Evolutionary conservation across 2,113 vertebrate genomes (phyloP).

Genomic region (Myotis lucifugus): DNA sequence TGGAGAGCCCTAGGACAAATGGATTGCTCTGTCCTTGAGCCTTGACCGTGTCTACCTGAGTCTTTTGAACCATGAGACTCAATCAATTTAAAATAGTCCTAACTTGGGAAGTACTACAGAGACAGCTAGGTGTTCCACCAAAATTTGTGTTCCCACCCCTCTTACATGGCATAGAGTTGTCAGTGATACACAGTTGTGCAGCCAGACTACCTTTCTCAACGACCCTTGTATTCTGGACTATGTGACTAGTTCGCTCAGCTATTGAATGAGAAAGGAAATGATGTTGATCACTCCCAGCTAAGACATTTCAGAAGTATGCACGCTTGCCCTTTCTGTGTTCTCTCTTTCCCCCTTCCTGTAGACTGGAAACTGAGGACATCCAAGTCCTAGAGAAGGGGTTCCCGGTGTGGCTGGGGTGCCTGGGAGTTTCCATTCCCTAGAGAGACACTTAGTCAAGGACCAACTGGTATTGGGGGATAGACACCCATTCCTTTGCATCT

Average conservation of each 20-base stretch:
- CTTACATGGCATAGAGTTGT: neutral
- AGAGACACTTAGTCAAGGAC: slow-evolving; percentile 31
- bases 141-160: neutral
- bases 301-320: neutral
- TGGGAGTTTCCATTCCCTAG: neutral
- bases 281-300: neutral
- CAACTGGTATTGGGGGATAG: neutral
- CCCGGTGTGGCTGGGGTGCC: neutral
- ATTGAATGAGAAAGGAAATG: neutral
- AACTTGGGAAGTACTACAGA: neutral
- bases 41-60: neutral
- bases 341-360: neutral
- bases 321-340: neutral
- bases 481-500: neutral
- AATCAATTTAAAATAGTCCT: neutral
- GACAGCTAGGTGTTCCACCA: neutral
- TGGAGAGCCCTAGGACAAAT: neutral
- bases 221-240: neutral
- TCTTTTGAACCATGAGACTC: neutral
- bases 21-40: neutral
- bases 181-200: neutral
- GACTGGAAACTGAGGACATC: neutral
- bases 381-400: neutral
- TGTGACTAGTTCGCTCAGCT: neutral
- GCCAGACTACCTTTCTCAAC: neutral